These are phyloP conservation scores for Hafferia zeledoni DNA, from an alignment of 2,797 vertebrate species.

Conservation along the genomic window DNA sequence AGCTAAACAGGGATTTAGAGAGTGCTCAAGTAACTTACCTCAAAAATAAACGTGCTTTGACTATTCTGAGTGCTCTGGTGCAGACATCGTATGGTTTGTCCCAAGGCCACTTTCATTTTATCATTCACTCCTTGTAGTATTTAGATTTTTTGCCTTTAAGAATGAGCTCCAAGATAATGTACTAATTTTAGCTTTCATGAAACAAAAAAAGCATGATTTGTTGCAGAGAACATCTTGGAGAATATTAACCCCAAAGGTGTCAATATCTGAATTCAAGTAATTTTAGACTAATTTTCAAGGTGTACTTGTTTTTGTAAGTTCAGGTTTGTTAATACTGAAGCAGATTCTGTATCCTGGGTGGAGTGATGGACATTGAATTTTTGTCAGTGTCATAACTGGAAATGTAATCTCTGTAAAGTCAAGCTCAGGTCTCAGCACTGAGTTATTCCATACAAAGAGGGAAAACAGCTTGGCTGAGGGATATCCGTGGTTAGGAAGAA, in stretches of 20 bases:
- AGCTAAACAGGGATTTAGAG: neutral
- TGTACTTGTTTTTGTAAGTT: neutral
- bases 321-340: neutral
- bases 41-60: neutral
- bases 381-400: neutral
- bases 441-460: neutral
- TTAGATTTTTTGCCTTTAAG: neutral
- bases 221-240: neutral
- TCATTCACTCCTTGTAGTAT: neutral
- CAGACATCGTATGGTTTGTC: neutral
- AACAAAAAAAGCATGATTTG: neutral
- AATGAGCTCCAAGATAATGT: neutral
- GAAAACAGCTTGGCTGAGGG: neutral
- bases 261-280: neutral
- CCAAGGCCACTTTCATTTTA: neutral
- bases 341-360: neutral
- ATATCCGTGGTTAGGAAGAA: neutral
- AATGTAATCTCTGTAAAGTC: neutral
- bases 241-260: constrained; percentile 1
- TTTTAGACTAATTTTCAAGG: neutral
- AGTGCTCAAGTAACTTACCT: neutral
- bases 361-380: neutral
- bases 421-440: neutral
- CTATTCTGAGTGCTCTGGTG: neutral
- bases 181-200: constrained; percentile 4